Evolutionary conservation across 2,888 invertebrate genomes (phyloP), one percentile per base, ranked within the genome.

Genomic region (Drosophila bunnanda): DNA sequence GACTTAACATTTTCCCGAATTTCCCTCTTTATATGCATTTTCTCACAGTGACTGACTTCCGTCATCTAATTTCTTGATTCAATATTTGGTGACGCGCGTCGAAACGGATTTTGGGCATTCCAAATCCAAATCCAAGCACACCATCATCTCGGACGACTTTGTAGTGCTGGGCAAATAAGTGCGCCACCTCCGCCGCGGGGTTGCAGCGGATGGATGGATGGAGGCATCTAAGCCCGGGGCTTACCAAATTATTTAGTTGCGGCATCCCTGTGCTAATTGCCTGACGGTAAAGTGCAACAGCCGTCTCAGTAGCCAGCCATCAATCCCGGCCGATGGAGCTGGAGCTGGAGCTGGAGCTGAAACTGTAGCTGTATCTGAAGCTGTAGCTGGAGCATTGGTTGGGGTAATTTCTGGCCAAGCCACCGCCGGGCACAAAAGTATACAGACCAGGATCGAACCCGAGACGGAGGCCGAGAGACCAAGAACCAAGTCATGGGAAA

Each of bases 251-350:
- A 85, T 80, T 87, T 85, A 80, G 88, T 77, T 79, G 87, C 81
- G 87, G 88, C 83, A 85, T 85, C 88, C 85, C 86, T 88, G 88
- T 82, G 88, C 85, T 85, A 85, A 85, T 85, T 85, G 85, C 85
- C 77, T 72, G 82, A 59, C 82, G 76, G 85, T 85, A 85, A 80
- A 80, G 82, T 85, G 85, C 82, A 84, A 68, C 82, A 76, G 70
- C 73, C 62, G 43, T 52, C 62, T 39, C 59, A 41, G 66, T 30
- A 66, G 58, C 54, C 57, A 84, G 83, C 82, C 88, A 84, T 87
- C 84, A 85, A 85, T 87, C 84, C 84, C 48, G 61, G 60, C 59
- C 46, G 41, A 38, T 67, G 52, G 56, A 34, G 28, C 32, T 65
- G 43, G 22, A 73, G 65, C 59, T 59, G 48, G 25, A 25, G 25